Percentiles rank a stretch among this genome's conserved stretches.
Conservation (phyloP, 2,797 vertebrate genomes). For the Botia almorhae region DNA sequence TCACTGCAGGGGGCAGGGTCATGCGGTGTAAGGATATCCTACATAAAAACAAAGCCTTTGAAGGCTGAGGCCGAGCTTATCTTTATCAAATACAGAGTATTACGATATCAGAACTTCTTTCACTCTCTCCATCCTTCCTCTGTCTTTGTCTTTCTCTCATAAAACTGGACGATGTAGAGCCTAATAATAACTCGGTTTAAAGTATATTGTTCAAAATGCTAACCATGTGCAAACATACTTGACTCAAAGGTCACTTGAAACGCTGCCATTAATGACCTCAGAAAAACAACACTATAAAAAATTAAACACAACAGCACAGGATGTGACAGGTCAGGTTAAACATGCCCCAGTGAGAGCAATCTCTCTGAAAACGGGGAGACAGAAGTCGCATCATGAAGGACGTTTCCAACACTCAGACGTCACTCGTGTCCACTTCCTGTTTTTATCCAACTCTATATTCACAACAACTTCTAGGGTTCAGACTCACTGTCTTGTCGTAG, state of each 20-base stretch:
- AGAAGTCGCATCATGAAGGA: constrained; percentile 17
- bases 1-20: constrained; percentile 1
- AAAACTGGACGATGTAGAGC: constrained; percentile 16
- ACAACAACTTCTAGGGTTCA: constrained; percentile 8
- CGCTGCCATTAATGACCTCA: background rate
- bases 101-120: constrained; percentile 36
- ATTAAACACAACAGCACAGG: constrained; percentile 12
- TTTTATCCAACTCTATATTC: constrained; percentile 26
- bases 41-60: constrained; percentile 42
- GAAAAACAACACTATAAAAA: background rate
- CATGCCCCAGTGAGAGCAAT: background rate
- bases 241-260: constrained; percentile 3
- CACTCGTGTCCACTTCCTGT: constrained; percentile 47
- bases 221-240: background rate
- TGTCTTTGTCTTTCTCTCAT: constrained; percentile 19
- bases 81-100: constrained; percentile 34
- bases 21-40: constrained; percentile 52
- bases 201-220: background rate
- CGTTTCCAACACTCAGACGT: constrained; percentile 36
- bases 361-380: constrained; percentile 2
- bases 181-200: constrained; percentile 15
- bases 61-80: constrained; percentile 36
- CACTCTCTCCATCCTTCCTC: constrained; percentile 17
- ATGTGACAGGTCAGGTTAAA: constrained; percentile 18
- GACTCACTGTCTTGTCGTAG: constrained; percentile 11